Evolutionary conservation across 92 coral and sea anemone species (phyloP), one percentile per base, ranked within the genome.

Genomic region (Palythoa heliodiscus): DNA sequence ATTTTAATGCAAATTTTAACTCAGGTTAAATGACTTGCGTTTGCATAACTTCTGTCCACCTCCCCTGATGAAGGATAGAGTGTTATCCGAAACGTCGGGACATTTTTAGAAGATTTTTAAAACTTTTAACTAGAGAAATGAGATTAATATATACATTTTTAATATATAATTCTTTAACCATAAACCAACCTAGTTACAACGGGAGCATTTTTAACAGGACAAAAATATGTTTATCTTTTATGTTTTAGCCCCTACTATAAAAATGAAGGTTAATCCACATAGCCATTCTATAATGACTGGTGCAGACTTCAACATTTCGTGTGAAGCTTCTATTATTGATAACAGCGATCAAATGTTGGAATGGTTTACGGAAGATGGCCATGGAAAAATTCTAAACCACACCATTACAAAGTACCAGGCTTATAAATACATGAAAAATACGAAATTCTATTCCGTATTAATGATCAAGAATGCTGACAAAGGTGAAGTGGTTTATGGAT

Each of bases 391-490:
- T 1, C n/a, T 48, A 23, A 66, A 80, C 53, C 52, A 66, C 12
- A 48, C 24, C 35, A 22, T 80, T 38, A 70, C 84, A 22, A 80
- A 66, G 25, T 38, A 25, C 60, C 60, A 80, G 5, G 47, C 48
- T 47, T 63, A 22, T 15, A 22, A 22, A 15, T 80, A 64, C 48
- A 80, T 2, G 11, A 22, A 24, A 6, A 48, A 19, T 23, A 23
- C n/a, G 2, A 7, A 0, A 38, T 35, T 15, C 20, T 23, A 80
- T 15, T 80, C 84, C 17, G 22, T 40, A 40, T 53, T 80, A 29
- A 80, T 80, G 73, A 80, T 80, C 23, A 64, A 48, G 63, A 80
- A 80, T 23, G 84, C 84, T 4, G 66, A 25, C 8, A 80, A 47
- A 48, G 53, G 43, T 20, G 63, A 38, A 11, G 24, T n/a, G 13